phyloP scores from a whole-genome alignment of 2,888 invertebrate genomes.

The Agelastica alni region DNA sequence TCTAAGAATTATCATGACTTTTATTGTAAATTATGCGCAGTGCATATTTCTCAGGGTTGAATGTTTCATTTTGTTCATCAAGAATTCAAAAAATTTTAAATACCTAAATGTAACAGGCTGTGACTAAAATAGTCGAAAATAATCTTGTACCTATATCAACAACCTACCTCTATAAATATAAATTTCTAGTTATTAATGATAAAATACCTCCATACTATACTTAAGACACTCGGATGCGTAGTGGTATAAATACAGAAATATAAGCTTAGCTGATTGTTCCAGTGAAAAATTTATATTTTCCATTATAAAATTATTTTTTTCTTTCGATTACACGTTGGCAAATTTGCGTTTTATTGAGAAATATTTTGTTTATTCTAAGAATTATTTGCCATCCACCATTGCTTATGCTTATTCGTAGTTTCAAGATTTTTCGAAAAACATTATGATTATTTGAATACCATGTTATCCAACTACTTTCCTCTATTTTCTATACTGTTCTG shows the following conservation, averaged over 20 bases:
- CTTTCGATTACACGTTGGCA: neutral
- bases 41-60: no score
- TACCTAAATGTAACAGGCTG: constrained; percentile 20
- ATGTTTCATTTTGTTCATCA: no score
- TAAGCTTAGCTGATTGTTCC: no score
- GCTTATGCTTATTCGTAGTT: neutral
- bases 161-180: constrained; percentile 14
- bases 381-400: neutral
- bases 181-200: constrained; percentile 4
- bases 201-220: no score
- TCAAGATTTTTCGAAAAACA: constrained; percentile 1
- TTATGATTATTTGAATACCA: constrained; percentile 4
- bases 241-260: no score
- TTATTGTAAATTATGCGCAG: no score
- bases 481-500: neutral
- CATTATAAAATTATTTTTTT: no score
- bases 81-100: no score
- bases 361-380: neutral
- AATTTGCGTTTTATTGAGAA: neutral
- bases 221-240: no score
- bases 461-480: neutral
- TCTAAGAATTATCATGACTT: no score
- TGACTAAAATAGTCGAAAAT: constrained; percentile 20
- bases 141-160: constrained; percentile 11
- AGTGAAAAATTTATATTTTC: no score